A percentile compares a stretch with the other conserved stretches of the same genome.
Evolutionary conservation across 2,797 vertebrate genomes (phyloP).

Genomic region (Pelodytes ibericus): DNA sequence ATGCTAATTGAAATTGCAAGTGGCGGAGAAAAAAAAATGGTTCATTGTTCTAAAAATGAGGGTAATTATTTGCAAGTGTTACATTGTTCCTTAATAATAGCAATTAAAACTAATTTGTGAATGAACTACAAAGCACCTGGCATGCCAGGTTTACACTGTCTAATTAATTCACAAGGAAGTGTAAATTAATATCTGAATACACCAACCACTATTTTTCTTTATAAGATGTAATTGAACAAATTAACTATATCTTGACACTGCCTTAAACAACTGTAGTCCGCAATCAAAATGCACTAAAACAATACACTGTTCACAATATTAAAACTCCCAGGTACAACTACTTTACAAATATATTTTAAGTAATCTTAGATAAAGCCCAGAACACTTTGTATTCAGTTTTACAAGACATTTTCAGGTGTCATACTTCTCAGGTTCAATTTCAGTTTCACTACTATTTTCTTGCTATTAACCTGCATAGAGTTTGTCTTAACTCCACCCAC

Average conservation of each 20-base stretch:
- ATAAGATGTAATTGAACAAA: slow-evolving; percentile 31
- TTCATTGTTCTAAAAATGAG: slow-evolving; percentile 53
- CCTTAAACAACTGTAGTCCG: not conserved
- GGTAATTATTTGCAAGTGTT: slow-evolving; percentile 56
- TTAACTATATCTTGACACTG: slow-evolving; percentile 17
- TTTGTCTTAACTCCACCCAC: too few relatives aligned
- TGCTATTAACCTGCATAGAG: too few relatives aligned
- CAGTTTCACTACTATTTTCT: too few relatives aligned
- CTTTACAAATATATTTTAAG: too few relatives aligned
- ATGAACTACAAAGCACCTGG: slow-evolving; percentile 52
- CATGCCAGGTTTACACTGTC: slow-evolving; percentile 48
- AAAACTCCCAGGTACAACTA: too few relatives aligned
- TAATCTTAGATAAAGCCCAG: not conserved
- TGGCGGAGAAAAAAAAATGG: slow-evolving; percentile 40
- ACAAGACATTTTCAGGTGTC: too few relatives aligned
- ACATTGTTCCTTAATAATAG: slow-evolving; percentile 54
- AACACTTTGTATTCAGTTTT: not conserved
- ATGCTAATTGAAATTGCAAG: slow-evolving; percentile 48
- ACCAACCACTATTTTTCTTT: slow-evolving; percentile 30
- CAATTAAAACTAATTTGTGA: slow-evolving; percentile 53
- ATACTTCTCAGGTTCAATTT: too few relatives aligned
- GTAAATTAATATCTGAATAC: slow-evolving; percentile 42
- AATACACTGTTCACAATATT: not conserved
- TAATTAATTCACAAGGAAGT: slow-evolving; percentile 48
- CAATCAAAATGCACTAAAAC: not conserved